Conservation (phyloP, 2,797 vertebrate species). For the Pangasius larnaudii region DNA sequence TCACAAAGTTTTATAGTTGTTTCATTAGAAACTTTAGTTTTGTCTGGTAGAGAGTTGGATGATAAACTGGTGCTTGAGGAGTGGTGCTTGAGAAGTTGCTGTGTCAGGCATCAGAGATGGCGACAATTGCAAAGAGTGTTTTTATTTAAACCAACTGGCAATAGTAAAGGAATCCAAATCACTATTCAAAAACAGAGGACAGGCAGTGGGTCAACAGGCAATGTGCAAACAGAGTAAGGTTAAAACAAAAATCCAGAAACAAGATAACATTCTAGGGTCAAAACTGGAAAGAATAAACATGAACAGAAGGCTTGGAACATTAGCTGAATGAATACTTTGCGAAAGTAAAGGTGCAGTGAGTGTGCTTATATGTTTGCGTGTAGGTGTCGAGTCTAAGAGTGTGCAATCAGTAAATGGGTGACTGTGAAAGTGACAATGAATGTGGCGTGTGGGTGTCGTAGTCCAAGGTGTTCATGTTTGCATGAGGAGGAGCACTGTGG, state of each 20-base stretch:
- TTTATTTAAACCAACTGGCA: too few species aligned
- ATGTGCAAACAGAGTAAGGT: not conserved
- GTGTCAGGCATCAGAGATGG: not conserved
- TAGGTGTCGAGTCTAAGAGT: not conserved
- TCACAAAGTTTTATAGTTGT: not conserved
- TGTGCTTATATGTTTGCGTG: not conserved
- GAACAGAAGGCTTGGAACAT: not conserved
- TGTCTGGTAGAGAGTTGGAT: not conserved
- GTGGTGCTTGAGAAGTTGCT: not conserved
- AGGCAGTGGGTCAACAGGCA: not conserved
- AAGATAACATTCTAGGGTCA: not conserved
- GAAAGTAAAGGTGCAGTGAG: not conserved
- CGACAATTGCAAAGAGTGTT: too few species aligned
- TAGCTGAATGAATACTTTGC: not conserved
- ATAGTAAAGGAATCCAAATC: too few species aligned
- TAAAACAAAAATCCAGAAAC: not conserved
- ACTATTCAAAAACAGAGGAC: too few species aligned
- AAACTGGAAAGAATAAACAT: not conserved
- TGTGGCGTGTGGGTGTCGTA: not conserved
- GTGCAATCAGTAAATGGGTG: not conserved
- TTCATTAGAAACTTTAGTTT: not conserved
- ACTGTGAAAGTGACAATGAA: not conserved
- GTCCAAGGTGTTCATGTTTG: not conserved
- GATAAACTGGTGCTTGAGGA: not conserved
- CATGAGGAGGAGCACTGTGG: not conserved